Evolutionary conservation across 64 coral and sea anemone genomes (phyloP).

Genomic region (Stylophora pistillata): DNA sequence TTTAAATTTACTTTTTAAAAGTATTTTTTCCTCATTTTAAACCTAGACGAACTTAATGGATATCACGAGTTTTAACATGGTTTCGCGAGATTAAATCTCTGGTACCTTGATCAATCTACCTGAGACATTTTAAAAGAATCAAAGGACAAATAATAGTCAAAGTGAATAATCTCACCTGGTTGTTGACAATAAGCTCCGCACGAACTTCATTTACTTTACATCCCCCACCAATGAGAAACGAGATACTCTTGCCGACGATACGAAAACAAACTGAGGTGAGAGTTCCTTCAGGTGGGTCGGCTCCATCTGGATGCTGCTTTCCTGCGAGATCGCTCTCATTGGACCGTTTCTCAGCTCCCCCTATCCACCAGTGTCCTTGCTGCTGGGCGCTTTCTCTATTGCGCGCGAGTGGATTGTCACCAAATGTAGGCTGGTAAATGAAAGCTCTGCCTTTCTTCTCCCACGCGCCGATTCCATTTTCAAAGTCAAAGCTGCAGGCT

Average conservation of each 20-base stretch:
- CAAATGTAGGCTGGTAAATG: conserved; percentile 29
- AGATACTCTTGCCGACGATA: conserved; percentile 33
- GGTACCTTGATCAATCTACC: too few species aligned
- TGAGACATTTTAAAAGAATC: too few species aligned
- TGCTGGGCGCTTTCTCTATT: conserved; percentile 1
- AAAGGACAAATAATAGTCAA: too few species aligned
- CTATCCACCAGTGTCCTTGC: conserved; percentile 52
- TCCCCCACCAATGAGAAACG: conserved; percentile 67
- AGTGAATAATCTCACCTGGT: neutral
- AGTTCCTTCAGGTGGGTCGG: neutral
- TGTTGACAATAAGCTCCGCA: conserved; percentile 40
- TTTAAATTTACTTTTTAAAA: too few species aligned
- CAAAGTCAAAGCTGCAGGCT: conserved; percentile 42
- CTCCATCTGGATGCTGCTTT: neutral
- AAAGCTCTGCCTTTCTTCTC: conserved; percentile 32
- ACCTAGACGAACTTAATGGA: too few species aligned
- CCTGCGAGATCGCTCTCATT: neutral
- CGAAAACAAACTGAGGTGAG: conserved; percentile 30
- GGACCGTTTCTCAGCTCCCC: conserved; percentile 15
- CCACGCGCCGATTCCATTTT: conserved; percentile 30
- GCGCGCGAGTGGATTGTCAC: conserved; percentile 10
- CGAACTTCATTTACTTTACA: conserved; percentile 22
- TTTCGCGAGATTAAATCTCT: too few species aligned
- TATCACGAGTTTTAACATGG: too few species aligned
- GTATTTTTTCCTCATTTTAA: too few species aligned